These are phyloP conservation scores for Adoxophyes honmai DNA, from an alignment of 1,140 invertebrate species.

Conservation along the genomic window DNA sequence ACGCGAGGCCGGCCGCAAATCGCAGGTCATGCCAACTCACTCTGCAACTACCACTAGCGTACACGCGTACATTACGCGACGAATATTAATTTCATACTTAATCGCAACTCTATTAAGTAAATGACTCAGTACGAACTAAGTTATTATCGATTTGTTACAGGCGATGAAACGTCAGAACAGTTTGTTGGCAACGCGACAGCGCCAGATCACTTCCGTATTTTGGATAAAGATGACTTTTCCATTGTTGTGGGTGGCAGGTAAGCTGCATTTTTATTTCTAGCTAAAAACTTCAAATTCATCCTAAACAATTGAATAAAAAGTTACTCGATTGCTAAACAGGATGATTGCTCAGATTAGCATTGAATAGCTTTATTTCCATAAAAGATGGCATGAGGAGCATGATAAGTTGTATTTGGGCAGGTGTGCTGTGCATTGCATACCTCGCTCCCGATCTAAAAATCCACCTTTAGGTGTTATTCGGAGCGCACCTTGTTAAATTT, in stretches of 20 bases:
- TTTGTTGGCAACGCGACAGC: slow-evolving; percentile 68
- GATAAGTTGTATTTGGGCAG: slow-evolving; percentile 21
- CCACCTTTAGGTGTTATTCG: too few relatives aligned
- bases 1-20: slow-evolving; percentile 16
- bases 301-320: not conserved
- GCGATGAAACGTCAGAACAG: slow-evolving; percentile 68
- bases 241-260: slow-evolving; percentile 73
- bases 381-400: slow-evolving; percentile 11
- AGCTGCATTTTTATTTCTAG: slow-evolving; percentile 16
- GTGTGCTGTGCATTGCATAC: slow-evolving; percentile 12
- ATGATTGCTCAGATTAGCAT: slow-evolving; percentile 25
- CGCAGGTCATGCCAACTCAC: slow-evolving; percentile 19
- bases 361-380: slow-evolving; percentile 24
- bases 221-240: slow-evolving; percentile 73
- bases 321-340: not conserved
- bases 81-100: slow-evolving; percentile 16
- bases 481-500: slow-evolving; percentile 15
- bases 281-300: not conserved
- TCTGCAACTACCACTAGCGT: not conserved
- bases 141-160: slow-evolving; percentile 59
- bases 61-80: not conserved
- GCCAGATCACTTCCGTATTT: slow-evolving; percentile 69
- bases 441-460: not conserved
- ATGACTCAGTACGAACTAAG: slow-evolving; percentile 22
- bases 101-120: slow-evolving; percentile 18